Evolutionary conservation across 1,140 invertebrate genomes (phyloP), one percentile per base, ranked within the genome.

Genomic region (Ceratina japonica): DNA sequence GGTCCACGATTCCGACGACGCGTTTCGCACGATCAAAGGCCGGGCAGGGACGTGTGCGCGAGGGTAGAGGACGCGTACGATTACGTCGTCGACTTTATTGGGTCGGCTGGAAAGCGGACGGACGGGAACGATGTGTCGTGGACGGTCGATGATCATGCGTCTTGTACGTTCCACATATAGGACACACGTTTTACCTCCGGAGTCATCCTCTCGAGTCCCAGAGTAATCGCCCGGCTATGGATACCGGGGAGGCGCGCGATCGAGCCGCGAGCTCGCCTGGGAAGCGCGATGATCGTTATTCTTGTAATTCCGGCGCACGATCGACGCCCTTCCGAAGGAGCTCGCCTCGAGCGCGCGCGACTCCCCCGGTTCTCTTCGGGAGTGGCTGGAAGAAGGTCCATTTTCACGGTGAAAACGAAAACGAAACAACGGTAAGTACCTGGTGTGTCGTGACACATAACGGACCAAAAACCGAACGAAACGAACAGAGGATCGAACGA

Each of bases 21-120:
- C 52, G 44, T 82, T 87, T 83, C 74, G 78, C 82, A 84, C 82
- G 83, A 77, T 85, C 63, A 69, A 83, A 77, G 64, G 86, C 75
- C 63, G 75, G 59, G 15, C 18, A 58, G 31, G 49, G 70, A 69
- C 75, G 72, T 59, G 61, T 31, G 16, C 22, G 80, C 22, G 56
- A 61, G 61, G 58, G 68, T 13, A 27, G 54, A 54, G n/a, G 79
- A 62, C 59, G 8, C 51, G 74, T 37, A 69, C 31, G 78, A 80
- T 81, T 80, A 78, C 49, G 65, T 62, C 64, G 65, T 86, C 61
- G 65, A 64, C 73, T 79, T 75, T 63, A 81, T 81, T 62, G 84
- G 61, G 27, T 37, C 65, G 58, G 10, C 58, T 31, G 44, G 64
- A 82, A 75, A 31, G 24, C 27, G 58, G 31, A 81, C 54, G 66